A percentile compares a stretch with the other conserved stretches of the same genome.
phyloP scores from a whole-genome alignment of 2,797 vertebrate genomes.

The Acipenser transmontanus region DNA sequence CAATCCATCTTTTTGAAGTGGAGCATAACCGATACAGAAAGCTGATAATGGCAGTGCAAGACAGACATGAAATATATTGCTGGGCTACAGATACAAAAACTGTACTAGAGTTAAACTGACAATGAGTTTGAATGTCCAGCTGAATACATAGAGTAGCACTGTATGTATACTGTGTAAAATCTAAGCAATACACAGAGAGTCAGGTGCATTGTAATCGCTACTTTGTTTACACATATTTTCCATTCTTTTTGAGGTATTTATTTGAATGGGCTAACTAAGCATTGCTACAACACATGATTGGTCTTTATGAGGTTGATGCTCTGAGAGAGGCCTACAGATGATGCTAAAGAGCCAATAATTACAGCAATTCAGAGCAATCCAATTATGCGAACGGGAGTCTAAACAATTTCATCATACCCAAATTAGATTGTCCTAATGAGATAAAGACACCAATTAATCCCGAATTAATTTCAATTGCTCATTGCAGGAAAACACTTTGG shows the following conservation, averaged over 20 bases:
- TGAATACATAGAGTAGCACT: too few species aligned
- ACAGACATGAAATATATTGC: too few species aligned
- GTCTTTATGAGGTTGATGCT: conserved; percentile 95
- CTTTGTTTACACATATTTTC: conserved; percentile 55
- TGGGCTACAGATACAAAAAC: too few species aligned
- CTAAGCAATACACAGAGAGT: conserved; percentile 30
- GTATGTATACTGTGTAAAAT: too few species aligned
- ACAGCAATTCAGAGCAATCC: conserved; percentile 98
- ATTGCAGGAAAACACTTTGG: conserved; percentile 99
- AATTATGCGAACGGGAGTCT: conserved; percentile 99
- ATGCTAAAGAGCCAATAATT: conserved; percentile 99
- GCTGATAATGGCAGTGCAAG: too few species aligned
- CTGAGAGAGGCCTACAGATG: conserved; percentile 91
- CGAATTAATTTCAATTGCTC: conserved; percentile 99
- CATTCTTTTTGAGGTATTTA: conserved; percentile 43
- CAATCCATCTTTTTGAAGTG: too few species aligned
- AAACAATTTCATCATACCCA: conserved; percentile 99
- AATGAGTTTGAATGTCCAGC: too few species aligned
- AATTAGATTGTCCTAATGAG: conserved; percentile 99
- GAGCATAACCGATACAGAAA: too few species aligned
- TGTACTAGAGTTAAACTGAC: too few species aligned
- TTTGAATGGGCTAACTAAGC: conserved; percentile 88
- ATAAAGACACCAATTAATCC: conserved; percentile 99
- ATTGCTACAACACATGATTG: conserved; percentile 91
- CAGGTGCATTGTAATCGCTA: conserved; percentile 49